Percentiles rank a stretch among this genome's conserved stretches.
These are phyloP conservation scores for Sebastolobus alascanus DNA, from an alignment of 2,797 vertebrate species.

Conservation along the genomic window DNA sequence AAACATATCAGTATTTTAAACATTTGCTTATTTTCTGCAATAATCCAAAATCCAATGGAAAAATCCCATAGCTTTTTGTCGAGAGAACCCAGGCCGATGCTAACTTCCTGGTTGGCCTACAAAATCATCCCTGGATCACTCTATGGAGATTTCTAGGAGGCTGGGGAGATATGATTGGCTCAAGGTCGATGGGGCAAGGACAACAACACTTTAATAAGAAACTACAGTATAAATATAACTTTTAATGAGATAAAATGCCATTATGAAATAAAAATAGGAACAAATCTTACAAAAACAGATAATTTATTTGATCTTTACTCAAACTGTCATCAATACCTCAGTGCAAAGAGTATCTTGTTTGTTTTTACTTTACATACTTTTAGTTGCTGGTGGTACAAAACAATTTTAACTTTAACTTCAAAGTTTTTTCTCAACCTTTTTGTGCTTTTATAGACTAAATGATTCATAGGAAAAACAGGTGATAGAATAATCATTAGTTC, in stretches of 20 bases:
- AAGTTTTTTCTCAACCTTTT: not conserved
- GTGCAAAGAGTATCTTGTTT: not conserved
- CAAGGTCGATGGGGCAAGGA: not conserved
- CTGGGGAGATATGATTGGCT: not conserved
- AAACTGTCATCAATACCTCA: not conserved
- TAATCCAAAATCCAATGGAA: too few relatives aligned
- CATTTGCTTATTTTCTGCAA: too few relatives aligned
- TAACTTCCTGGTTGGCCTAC: too few relatives aligned
- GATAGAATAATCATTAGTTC: not conserved
- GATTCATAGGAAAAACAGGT: not conserved
- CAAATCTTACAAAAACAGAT: too few relatives aligned
- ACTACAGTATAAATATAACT: too few relatives aligned
- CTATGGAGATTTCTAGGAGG: not conserved
- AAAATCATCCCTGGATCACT: too few relatives aligned
- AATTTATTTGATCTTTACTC: not conserved
- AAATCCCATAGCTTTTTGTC: too few relatives aligned
- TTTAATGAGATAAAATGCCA: not conserved
- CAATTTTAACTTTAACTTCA: not conserved
- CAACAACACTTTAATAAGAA: not conserved
- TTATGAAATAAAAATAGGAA: not conserved
- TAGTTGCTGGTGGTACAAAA: not conserved
- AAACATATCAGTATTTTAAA: too few relatives aligned
- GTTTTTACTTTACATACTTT: not conserved
- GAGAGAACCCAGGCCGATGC: too few relatives aligned
- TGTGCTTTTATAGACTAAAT: not conserved